Evolutionary conservation across 1,140 invertebrate species (phyloP).

Genomic region (Lepidotrigona ventralis): DNA sequence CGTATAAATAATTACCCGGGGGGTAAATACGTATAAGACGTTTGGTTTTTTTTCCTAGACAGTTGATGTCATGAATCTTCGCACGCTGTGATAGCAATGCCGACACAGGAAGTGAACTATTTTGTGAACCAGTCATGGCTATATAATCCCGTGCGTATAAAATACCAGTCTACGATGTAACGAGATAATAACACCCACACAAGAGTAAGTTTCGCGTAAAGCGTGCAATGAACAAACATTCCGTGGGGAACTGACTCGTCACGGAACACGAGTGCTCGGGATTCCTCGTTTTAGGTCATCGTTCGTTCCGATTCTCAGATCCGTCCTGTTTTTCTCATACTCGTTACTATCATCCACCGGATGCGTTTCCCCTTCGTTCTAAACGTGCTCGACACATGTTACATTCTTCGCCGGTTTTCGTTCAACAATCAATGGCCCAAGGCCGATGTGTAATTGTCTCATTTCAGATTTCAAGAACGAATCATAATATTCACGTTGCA

Average conservation of each 20-base stretch:
- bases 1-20: not conserved
- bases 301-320: constrained; percentile 51
- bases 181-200: constrained; percentile 42
- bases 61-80: constrained; percentile 62
- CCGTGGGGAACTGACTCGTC: constrained; percentile 9
- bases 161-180: constrained; percentile 35
- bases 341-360: constrained; percentile 33
- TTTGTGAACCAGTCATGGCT: constrained; percentile 49
- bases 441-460: not conserved
- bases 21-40: not conserved
- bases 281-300: constrained; percentile 51
- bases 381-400: constrained; percentile 12
- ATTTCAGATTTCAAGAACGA: not conserved
- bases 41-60: not conserved
- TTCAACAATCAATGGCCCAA: not conserved
- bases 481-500: too few relatives aligned
- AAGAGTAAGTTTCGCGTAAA: constrained; percentile 27
- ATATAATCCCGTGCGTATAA: constrained; percentile 20
- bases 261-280: constrained; percentile 24
- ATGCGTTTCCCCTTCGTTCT: constrained; percentile 31
- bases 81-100: constrained; percentile 54
- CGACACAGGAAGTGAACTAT: constrained; percentile 59
- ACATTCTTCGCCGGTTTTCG: not conserved
- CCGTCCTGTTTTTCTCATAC: constrained; percentile 36
- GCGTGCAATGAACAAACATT: constrained; percentile 34